Percentiles rank a stretch among this genome's conserved stretches.
Conservation (phyloP, 2,113 vertebrate genomes). For the Dromas ardeola region DNA sequence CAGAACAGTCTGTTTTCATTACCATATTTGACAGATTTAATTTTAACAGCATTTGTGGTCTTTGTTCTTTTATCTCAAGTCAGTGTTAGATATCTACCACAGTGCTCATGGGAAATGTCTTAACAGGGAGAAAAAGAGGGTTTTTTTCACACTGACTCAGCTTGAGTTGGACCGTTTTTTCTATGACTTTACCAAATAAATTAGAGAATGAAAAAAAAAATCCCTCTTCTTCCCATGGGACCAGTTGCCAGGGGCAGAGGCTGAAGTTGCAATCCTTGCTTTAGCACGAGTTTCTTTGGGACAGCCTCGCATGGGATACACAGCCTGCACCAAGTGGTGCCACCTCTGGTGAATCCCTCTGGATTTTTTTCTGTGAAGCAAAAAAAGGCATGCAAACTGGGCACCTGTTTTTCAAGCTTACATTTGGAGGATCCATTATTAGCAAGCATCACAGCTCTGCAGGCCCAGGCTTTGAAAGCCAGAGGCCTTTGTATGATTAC, state of each 20-base stretch:
- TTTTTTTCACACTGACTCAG: background rate
- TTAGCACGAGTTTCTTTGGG: background rate
- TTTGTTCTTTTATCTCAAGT: slow-evolving; percentile 33
- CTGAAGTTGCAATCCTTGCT: background rate
- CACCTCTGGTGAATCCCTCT: background rate
- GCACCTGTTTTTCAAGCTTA: background rate
- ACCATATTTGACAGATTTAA: slow-evolving; percentile 2
- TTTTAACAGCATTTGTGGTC: slow-evolving; percentile 48
- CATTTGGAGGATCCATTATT: background rate
- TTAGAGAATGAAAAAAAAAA: background rate
- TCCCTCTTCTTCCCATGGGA: background rate
- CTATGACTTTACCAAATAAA: background rate
- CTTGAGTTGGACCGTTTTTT: background rate
- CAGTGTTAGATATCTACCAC: background rate
- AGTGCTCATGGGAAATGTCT: background rate
- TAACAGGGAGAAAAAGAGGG: background rate
- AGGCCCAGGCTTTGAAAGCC: background rate
- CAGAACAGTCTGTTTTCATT: slow-evolving; percentile 21
- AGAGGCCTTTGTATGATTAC: background rate
- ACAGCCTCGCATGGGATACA: background rate
- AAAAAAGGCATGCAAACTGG: background rate
- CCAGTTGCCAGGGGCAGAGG: background rate
- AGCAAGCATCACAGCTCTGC: background rate
- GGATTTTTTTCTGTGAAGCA: background rate
- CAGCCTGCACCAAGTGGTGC: background rate